Evolutionary conservation across 2,888 invertebrate species (phyloP).

Genomic region (Taphrorychus bicolor): DNA sequence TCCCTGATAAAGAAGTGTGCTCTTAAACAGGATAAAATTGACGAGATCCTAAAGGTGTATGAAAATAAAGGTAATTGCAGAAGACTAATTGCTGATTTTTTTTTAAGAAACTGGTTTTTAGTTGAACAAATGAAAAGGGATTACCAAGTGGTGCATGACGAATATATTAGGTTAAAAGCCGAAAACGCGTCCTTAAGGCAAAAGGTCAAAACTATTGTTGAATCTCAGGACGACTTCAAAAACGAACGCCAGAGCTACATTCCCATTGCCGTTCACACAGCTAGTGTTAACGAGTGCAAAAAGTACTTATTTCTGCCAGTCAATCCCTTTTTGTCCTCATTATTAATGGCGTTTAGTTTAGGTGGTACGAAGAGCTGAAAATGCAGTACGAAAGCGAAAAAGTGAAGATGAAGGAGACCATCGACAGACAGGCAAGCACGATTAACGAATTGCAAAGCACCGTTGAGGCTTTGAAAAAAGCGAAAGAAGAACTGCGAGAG

Average conservation of each 20-base stretch:
- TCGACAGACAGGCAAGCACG: constrained; percentile 61
- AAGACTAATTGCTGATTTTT: constrained; percentile 2
- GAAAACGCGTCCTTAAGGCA: constrained; percentile 68
- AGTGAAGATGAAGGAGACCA: constrained; percentile 64
- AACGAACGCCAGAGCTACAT: constrained; percentile 65
- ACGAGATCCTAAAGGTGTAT: constrained; percentile 76
- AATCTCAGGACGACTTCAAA: constrained; percentile 63
- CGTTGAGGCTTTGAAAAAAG: constrained; percentile 58
- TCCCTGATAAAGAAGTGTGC: constrained; percentile 69
- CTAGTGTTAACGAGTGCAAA: constrained; percentile 77
- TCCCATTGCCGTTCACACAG: constrained; percentile 70
- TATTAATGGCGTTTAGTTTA: too few relatives aligned
- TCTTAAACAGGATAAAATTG: constrained; percentile 74
- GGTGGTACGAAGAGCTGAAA: constrained; percentile 78
- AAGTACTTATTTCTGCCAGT: too few relatives aligned
- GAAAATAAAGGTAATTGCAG: constrained; percentile 74
- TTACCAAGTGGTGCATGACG: constrained; percentile 70
- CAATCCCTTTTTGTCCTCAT: too few relatives aligned
- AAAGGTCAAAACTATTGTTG: constrained; percentile 65
- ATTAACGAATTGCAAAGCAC: constrained; percentile 62
- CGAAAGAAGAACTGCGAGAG: constrained; percentile 62
- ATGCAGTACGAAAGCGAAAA: constrained; percentile 74
- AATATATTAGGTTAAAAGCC: constrained; percentile 66
- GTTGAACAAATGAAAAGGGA: constrained; percentile 71
- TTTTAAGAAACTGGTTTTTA: constrained; percentile 49